These are phyloP conservation scores for Dromius quadrimaculatus DNA, from an alignment of 2,888 invertebrate genomes.

Conservation along the genomic window DNA sequence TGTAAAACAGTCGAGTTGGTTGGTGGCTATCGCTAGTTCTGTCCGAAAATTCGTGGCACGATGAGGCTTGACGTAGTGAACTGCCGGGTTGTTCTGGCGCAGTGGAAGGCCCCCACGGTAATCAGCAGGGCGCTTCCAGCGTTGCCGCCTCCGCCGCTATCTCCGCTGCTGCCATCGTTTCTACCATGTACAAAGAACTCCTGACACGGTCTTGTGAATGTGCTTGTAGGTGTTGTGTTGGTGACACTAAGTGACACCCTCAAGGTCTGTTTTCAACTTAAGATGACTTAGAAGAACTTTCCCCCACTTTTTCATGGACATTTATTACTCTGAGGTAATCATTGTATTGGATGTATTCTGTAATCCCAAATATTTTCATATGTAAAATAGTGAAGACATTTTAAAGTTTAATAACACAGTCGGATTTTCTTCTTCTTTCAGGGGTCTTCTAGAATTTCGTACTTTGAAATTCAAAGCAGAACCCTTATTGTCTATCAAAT, in stretches of 20 bases:
- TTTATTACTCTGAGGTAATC: too few species aligned
- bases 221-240: not conserved
- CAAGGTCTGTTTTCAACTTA: too few species aligned
- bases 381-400: too few species aligned
- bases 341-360: too few species aligned
- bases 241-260: constrained; percentile 11
- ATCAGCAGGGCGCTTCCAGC: constrained; percentile 1
- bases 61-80: constrained; percentile 60
- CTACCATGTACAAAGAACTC: constrained; percentile 34
- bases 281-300: too few species aligned
- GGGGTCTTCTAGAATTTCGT: too few species aligned
- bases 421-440: too few species aligned
- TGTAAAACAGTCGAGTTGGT: constrained; percentile 63
- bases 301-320: too few species aligned
- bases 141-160: not conserved
- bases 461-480: too few species aligned
- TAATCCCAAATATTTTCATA: too few species aligned
- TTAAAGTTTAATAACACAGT: too few species aligned
- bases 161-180: not conserved
- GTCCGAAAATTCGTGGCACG: constrained; percentile 57
- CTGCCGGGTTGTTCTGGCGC: constrained; percentile 49
- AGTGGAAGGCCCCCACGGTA: constrained; percentile 57
- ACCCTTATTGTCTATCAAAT: too few species aligned
- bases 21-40: constrained; percentile 60
- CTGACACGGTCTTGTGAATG: not conserved